phyloP scores from a whole-genome alignment of 2,113 vertebrate species.

The Phyllostomus discolor region DNA sequence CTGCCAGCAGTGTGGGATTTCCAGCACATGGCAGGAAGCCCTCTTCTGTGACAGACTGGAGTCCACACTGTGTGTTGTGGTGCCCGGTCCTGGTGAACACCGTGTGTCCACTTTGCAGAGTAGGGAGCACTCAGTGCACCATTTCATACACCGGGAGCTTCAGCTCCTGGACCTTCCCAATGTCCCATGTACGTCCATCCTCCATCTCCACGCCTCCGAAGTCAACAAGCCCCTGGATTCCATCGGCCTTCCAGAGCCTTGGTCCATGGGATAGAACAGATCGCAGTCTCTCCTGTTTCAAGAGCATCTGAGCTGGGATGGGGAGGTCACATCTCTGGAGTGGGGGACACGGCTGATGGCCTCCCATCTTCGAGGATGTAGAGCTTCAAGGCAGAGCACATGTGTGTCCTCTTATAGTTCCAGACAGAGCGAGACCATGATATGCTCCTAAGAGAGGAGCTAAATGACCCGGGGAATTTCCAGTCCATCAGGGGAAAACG shows the following conservation, averaged over 20 bases:
- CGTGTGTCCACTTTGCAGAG: too few species aligned
- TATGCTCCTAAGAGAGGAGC: too few species aligned
- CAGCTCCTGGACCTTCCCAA: not conserved
- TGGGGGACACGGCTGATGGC: not conserved
- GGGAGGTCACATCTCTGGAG: accelerated
- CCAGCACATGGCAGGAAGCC: not conserved
- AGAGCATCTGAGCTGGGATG: not conserved
- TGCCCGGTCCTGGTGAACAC: not conserved
- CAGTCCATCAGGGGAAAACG: too few species aligned
- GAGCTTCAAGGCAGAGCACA: too few species aligned
- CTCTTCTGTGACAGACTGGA: accelerated
- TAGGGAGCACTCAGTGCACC: not conserved
- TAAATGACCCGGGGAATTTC: too few species aligned
- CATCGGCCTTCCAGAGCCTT: not conserved
- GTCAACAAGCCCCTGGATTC: not conserved
- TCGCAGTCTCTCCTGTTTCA: accelerated
- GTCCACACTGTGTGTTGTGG: accelerated
- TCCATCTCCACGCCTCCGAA: accelerated
- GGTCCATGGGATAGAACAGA: not conserved
- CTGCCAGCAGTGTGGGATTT: not conserved
- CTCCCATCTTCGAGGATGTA: too few species aligned
- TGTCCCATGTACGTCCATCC: not conserved
- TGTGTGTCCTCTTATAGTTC: too few species aligned
- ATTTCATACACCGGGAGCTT: not conserved
- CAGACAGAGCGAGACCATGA: too few species aligned